phyloP scores from a whole-genome alignment of 2,888 invertebrate genomes.

The Perizoma flavofasciatum region DNA sequence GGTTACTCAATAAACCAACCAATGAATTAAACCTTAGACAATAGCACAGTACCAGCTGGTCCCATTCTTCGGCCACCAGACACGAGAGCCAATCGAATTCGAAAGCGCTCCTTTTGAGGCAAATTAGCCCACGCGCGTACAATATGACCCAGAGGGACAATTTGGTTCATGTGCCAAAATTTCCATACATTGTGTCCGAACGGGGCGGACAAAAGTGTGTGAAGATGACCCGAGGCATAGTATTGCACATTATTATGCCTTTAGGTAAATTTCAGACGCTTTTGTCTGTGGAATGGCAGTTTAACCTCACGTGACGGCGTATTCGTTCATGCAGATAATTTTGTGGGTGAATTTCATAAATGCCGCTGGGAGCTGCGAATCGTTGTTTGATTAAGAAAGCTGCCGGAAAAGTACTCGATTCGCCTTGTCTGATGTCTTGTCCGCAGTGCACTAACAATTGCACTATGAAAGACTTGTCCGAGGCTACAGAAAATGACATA shows the following conservation, averaged over 20 bases:
- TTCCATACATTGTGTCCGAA: slow-evolving; percentile 13
- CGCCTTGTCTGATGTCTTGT: too few relatives aligned
- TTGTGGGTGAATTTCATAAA: slow-evolving; percentile 1
- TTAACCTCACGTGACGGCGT: slow-evolving; percentile 1
- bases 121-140: slow-evolving; percentile 10
- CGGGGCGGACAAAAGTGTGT: too few relatives aligned
- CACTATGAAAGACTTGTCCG: too few relatives aligned
- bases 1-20: too few relatives aligned
- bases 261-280: slow-evolving; percentile 15
- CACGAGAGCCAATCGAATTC: slow-evolving; percentile 6
- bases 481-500: too few relatives aligned
- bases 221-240: not conserved
- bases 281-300: slow-evolving; percentile 15
- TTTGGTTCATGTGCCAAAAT: slow-evolving; percentile 8
- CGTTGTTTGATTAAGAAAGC: not conserved
- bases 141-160: slow-evolving; percentile 12
- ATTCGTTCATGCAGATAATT: slow-evolving; percentile 12
- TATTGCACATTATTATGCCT: slow-evolving; percentile 19
- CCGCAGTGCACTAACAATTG: too few relatives aligned
- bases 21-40: slow-evolving; percentile 6
- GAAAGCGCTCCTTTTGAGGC: slow-evolving; percentile 7
- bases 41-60: slow-evolving; percentile 14
- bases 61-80: slow-evolving; percentile 13
- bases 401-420: not conserved
- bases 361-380: not conserved